phyloP scores from a whole-genome alignment of 2,888 invertebrate species.

The Drosophila peninsularis region DNA sequence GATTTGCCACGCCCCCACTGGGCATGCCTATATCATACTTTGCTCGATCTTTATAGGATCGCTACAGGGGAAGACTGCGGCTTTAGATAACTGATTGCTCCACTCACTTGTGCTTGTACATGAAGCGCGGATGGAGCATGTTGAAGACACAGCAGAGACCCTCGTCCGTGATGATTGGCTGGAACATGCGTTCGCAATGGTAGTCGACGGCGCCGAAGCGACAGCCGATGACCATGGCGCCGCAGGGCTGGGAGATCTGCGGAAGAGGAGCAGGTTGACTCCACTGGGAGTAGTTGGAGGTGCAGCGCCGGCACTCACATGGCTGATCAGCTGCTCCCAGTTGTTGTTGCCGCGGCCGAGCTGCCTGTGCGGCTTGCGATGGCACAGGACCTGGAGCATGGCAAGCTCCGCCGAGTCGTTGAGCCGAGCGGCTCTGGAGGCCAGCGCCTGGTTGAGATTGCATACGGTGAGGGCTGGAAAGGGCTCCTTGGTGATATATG shows the following conservation, averaged over 20 bases:
- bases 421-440: constrained; percentile 86
- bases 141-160: constrained; percentile 94
- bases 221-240: constrained; percentile 89
- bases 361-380: constrained; percentile 53
- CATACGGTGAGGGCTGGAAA: constrained; percentile 94
- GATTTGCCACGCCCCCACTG: too few relatives aligned
- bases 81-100: too few relatives aligned
- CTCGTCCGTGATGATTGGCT: constrained; percentile 91
- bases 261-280: neutral
- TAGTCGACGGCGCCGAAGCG: constrained; percentile 87
- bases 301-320: constrained; percentile 52
- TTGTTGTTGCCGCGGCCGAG: constrained; percentile 52
- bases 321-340: constrained; percentile 78
- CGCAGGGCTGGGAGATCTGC: constrained; percentile 90
- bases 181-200: constrained; percentile 89
- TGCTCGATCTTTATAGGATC: too few relatives aligned
- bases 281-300: too few relatives aligned
- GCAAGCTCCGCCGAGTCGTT: constrained; percentile 65
- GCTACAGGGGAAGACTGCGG: too few relatives aligned
- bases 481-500: constrained; percentile 89
- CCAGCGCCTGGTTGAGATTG: constrained; percentile 92
- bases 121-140: constrained; percentile 87
- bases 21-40: too few relatives aligned
- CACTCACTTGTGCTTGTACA: constrained; percentile 71
- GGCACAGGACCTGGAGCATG: constrained; percentile 79